Percentiles rank a stretch among this genome's conserved stretches.
Conservation (phyloP, 2,113 vertebrate genomes). For the Silurus asotus region DNA sequence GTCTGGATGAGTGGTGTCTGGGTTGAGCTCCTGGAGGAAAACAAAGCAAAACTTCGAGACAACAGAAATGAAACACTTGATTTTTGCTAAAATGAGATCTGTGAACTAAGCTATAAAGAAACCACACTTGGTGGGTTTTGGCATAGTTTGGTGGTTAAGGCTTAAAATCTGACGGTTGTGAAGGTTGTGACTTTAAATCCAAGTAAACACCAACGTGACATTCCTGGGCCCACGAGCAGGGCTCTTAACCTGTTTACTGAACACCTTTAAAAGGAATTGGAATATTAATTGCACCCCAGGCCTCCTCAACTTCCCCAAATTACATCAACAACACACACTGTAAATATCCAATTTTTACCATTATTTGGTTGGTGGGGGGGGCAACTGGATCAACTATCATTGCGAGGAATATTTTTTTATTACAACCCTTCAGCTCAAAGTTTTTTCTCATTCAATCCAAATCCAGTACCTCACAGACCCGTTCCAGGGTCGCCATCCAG, state of each 20-base stretch:
- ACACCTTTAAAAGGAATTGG: no score
- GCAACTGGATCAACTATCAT: not conserved
- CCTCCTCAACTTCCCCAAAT: not conserved
- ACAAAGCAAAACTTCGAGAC: not conserved
- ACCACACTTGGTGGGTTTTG: no score
- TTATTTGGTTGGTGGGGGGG: not conserved
- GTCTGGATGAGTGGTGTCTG: slow-evolving; percentile 83
- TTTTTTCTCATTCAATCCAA: not conserved
- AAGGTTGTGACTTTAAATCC: no score
- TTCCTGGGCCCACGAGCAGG: no score
- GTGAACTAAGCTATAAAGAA: no score
- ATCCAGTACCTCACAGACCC: slow-evolving; percentile 81
- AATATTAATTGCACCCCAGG: not conserved
- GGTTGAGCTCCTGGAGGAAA: slow-evolving; percentile 77
- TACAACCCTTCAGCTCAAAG: not conserved
- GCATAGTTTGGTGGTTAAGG: no score
- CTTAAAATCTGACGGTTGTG: no score
- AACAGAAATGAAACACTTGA: no score
- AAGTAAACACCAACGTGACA: no score
- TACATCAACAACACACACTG: not conserved
- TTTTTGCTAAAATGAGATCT: no score
- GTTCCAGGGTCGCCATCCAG: slow-evolving; percentile 88
- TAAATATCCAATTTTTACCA: not conserved
- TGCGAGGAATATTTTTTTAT: not conserved
- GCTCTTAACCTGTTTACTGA: no score